Evolutionary conservation across 2,888 invertebrate species (phyloP), one percentile per base, ranked within the genome.

Genomic region (Phalera bucephala): DNA sequence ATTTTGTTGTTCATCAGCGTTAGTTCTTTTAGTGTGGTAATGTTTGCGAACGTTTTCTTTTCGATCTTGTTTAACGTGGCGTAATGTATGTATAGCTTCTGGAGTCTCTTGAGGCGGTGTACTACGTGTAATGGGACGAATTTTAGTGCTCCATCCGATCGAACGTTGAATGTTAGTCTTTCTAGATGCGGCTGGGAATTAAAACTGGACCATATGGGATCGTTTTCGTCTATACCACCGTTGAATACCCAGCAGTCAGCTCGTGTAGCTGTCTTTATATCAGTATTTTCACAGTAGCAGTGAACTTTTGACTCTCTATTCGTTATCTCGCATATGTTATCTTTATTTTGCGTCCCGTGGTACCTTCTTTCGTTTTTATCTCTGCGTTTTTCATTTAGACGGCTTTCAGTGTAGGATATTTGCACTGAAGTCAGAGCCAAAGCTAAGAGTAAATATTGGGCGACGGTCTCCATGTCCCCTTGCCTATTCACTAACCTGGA

Each of bases 221-320:
- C 93, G 33, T 92, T 92, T 58, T 93, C 93, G 42, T 91, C 91
- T 6, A 92, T 91, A 9, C 93, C 93, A 14, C 91, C 91, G 39
- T 92, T 93, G 73, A 95, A 94, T n/a, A 96, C 92, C 92, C 94
- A 93, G 64, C 96, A 96, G 63, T 94, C 94, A 3, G 94, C 94
- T 45, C 92, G 92, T 7, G 93, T 93, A 0, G 94, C 94, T 6
- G 82, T 80, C 60, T 78, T 80, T n/a, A 84, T 68, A 40, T 89
- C 89, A 12, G 89, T 88, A 31, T 84, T 91, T 59, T 93, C 91
- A 72, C 95, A 95, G 64, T 93, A 92, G 73, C 95, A 95, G 62
- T 91, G 93, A 29, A 94, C 86, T 61, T 92, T 92, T 1, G 91
- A 83, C 36, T 91, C 87, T 45, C 85, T 79, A 45, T 83, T 84